Conservation (phyloP, 2,888 invertebrate species). For the Embidobia sp. region DNA sequence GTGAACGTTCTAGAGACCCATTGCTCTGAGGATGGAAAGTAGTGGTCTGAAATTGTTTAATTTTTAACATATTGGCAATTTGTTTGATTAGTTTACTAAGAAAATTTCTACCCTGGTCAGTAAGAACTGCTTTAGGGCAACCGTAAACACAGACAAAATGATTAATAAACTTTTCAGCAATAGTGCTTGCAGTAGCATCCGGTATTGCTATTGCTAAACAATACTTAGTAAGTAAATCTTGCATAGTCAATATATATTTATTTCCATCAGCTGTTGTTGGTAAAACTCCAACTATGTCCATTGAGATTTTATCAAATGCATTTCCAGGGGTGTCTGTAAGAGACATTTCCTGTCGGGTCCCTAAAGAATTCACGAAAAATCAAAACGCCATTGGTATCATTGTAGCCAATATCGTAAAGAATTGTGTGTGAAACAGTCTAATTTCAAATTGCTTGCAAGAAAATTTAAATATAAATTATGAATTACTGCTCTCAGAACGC, state of each 20-base stretch:
- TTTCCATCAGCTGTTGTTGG: background rate
- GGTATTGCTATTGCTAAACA: background rate
- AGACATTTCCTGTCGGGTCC: background rate
- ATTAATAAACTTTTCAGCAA: background rate
- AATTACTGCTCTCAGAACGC: no score
- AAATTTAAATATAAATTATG: no score
- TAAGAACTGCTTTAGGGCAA: background rate
- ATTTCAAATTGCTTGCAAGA: no score
- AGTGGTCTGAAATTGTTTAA: background rate
- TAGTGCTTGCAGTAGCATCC: background rate
- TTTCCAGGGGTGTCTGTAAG: background rate
- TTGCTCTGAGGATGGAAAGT: background rate
- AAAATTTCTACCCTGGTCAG: background rate
- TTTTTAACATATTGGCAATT: background rate
- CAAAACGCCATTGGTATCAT: no score
- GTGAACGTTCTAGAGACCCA: background rate
- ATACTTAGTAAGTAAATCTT: constrained; percentile 1
- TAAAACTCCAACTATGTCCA: constrained; percentile 2
- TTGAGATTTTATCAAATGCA: background rate
- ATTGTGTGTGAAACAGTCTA: no score
- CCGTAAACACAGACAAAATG: background rate
- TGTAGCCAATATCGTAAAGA: no score
- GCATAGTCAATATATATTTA: background rate
- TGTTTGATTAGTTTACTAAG: background rate
- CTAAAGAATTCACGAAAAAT: no score